A percentile compares a stretch with the other conserved stretches of the same genome.
Conservation (phyloP, 92 coral and sea anemone genomes). For the Pocillopora grandis region DNA sequence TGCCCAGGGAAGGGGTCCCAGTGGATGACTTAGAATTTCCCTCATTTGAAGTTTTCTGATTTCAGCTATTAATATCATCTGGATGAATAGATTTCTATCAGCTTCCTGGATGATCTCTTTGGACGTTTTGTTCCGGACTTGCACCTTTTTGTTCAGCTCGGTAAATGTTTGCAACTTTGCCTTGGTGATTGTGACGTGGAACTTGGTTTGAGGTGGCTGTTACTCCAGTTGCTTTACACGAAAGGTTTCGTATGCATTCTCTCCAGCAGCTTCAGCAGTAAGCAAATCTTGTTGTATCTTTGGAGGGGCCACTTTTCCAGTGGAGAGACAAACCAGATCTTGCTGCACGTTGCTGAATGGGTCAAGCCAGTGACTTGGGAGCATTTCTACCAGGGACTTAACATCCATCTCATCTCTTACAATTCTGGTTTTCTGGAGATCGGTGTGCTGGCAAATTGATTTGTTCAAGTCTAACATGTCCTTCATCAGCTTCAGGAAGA, state of each 20-base stretch:
- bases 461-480: background rate
- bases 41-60: constrained; percentile 51
- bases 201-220: background rate
- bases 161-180: background rate
- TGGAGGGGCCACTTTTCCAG: no score
- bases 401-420: no score
- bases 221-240: no score
- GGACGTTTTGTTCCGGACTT: constrained; percentile 23
- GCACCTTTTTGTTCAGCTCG: constrained; percentile 25
- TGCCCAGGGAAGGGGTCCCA: constrained; percentile 65
- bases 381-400: constrained; percentile 21
- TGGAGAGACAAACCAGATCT: no score
- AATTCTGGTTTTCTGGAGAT: constrained; percentile 14
- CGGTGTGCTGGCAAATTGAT: background rate
- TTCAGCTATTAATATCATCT: constrained; percentile 43
- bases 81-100: constrained; percentile 43
- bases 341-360: constrained; percentile 11
- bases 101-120: constrained; percentile 36
- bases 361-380: background rate
- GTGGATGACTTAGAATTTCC: constrained; percentile 54
- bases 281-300: no score
- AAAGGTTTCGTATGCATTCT: no score
- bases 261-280: no score
- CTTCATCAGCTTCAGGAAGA: constrained; percentile 17
- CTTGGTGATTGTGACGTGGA: background rate